Evolutionary conservation across 2,888 invertebrate species (phyloP).

Genomic region (Campoletis raptor): DNA sequence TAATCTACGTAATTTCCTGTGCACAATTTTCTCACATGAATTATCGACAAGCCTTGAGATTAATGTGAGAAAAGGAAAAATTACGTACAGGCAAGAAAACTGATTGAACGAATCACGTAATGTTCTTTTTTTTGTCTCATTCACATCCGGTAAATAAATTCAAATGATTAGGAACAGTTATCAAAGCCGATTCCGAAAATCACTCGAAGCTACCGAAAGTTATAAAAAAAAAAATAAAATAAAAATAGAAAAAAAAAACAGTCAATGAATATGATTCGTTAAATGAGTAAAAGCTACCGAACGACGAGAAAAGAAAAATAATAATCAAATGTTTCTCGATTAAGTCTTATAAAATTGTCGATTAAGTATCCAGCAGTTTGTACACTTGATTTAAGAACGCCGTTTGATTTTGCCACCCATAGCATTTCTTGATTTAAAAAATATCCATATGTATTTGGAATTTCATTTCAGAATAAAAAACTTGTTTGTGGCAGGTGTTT

Average conservation of each 20-base stretch:
- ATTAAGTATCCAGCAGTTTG: conserved; percentile 11
- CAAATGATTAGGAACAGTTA: not conserved
- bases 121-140: not conserved
- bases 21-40: not conserved
- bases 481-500: conserved; percentile 13
- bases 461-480: not conserved
- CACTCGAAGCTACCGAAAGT: not conserved
- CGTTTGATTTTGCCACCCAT: conserved; percentile 6
- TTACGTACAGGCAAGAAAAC: not conserved
- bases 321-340: not conserved
- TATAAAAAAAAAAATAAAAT: not conserved
- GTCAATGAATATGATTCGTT: not conserved
- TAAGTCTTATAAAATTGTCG: not conserved
- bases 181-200: not conserved
- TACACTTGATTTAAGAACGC: not conserved
- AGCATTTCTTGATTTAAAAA: not conserved
- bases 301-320: not conserved
- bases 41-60: conserved; percentile 5
- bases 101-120: not conserved
- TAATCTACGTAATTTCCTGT: not conserved
- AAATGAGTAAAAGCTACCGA: not conserved
- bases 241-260: not conserved
- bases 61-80: not conserved
- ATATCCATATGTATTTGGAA: not conserved
- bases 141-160: not conserved